Evolutionary conservation across 2,797 vertebrate genomes (phyloP).

Genomic region (Petrocephalus schoutedeni): DNA sequence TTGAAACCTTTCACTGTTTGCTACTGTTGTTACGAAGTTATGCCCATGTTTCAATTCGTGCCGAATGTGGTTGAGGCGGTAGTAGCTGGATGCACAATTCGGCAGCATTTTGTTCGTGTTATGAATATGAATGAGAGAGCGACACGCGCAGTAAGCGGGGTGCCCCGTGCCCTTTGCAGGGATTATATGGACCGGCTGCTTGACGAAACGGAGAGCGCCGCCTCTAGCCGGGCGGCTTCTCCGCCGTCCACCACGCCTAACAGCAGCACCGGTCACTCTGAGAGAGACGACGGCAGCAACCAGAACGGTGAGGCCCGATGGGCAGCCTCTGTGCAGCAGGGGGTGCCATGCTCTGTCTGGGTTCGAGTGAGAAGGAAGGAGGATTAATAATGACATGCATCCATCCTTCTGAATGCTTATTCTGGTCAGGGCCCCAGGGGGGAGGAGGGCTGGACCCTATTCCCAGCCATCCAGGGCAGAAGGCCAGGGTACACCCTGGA

Average conservation of each 20-base stretch:
- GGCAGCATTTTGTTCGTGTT: not conserved
- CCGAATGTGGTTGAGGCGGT: not conserved
- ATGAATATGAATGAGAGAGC: too few relatives aligned
- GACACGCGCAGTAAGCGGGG: not conserved
- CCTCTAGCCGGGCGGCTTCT: slow-evolving; percentile 78
- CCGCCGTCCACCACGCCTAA: slow-evolving; percentile 82
- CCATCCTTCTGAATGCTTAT: not conserved
- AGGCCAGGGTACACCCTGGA: not conserved
- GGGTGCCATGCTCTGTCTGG: not conserved
- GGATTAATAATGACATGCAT: not conserved
- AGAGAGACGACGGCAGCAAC: slow-evolving; percentile 76
- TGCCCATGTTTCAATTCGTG: not conserved
- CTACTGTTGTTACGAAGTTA: not conserved
- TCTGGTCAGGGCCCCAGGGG: not conserved
- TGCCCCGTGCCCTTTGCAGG: slow-evolving; percentile 51
- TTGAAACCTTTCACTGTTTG: not conserved
- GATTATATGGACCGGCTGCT: slow-evolving; percentile 92
- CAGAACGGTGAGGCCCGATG: slow-evolving; percentile 73
- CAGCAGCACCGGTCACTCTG: slow-evolving; percentile 82
- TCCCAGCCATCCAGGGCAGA: not conserved
- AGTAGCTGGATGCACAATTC: not conserved
- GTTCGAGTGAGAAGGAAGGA: not conserved
- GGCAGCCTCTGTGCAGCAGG: not conserved
- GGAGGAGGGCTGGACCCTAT: not conserved
- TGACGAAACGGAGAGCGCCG: slow-evolving; percentile 84